Percentiles rank a stretch among this genome's conserved stretches.
phyloP scores from a whole-genome alignment of 2,888 invertebrate species.

The Melolontha melolontha region DNA sequence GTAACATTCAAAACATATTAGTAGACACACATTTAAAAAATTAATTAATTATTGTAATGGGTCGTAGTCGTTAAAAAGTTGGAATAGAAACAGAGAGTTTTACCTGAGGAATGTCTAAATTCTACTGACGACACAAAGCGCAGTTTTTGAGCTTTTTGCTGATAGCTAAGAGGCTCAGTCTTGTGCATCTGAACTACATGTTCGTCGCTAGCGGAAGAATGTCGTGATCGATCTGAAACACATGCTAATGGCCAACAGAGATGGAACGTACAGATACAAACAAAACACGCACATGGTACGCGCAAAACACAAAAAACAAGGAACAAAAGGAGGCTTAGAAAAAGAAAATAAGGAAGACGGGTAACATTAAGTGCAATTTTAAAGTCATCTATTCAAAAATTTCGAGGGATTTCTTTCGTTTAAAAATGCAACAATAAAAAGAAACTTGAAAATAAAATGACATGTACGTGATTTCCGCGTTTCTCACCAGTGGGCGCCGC shows the following conservation, averaged over 20 bases:
- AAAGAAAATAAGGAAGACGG: no score
- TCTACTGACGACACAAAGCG: slow-evolving; percentile 87
- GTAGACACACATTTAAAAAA: slow-evolving; percentile 2
- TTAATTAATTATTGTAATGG: background rate
- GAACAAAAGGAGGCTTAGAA: background rate
- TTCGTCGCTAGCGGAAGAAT: slow-evolving; percentile 70
- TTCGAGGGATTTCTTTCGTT: background rate
- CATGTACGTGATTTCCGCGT: slow-evolving; percentile 32
- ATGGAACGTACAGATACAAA: slow-evolving; percentile 46
- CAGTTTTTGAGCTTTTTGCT: slow-evolving; percentile 76
- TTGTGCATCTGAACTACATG: slow-evolving; percentile 63
- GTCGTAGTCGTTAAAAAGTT: background rate
- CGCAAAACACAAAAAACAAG: slow-evolving; percentile 10
- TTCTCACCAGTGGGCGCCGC: slow-evolving; percentile 45
- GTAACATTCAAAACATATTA: slow-evolving; percentile 3
- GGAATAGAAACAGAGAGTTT: slow-evolving; percentile 41
- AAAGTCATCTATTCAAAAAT: background rate
- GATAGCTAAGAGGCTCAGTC: slow-evolving; percentile 63
- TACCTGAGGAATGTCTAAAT: slow-evolving; percentile 83
- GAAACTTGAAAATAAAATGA: slow-evolving; percentile 31
- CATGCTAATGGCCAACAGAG: slow-evolving; percentile 39
- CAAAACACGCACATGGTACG: slow-evolving; percentile 1
- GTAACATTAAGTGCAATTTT: background rate
- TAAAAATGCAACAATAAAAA: slow-evolving; percentile 27
- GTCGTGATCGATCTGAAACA: slow-evolving; percentile 73